Conservation (phyloP, 2,888 invertebrate species). For the Xestia sexstrigata region DNA sequence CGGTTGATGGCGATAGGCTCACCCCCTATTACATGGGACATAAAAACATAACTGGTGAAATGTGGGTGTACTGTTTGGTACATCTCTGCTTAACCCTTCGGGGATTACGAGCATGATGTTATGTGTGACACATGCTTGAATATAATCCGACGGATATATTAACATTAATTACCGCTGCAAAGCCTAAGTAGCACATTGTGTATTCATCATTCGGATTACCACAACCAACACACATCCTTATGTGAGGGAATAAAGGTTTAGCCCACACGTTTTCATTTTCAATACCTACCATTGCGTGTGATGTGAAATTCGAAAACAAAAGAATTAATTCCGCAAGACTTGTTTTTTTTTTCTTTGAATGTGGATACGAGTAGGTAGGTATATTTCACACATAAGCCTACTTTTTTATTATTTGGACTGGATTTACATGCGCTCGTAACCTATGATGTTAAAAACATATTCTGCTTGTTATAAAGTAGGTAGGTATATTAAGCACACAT, state of each 20-base stretch:
- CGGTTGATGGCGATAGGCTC: too few species aligned
- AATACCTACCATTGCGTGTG: slow-evolving; percentile 64
- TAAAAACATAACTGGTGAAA: too few species aligned
- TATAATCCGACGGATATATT: slow-evolving; percentile 32
- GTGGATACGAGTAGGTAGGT: slow-evolving; percentile 61
- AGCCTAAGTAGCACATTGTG: slow-evolving; percentile 16
- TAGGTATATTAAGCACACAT: slow-evolving; percentile 30
- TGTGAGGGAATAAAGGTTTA: slow-evolving; percentile 23
- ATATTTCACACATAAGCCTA: slow-evolving; percentile 72
- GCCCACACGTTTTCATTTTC: slow-evolving; percentile 42
- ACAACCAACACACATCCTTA: slow-evolving; percentile 5
- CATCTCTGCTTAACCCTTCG: too few species aligned
- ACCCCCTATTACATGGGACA: too few species aligned
- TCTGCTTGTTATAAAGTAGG: slow-evolving; percentile 20
- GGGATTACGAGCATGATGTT: too few species aligned
- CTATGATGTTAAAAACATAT: slow-evolving; percentile 26
- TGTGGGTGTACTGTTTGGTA: too few species aligned
- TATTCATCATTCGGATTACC: slow-evolving; percentile 28
- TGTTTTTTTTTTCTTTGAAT: slow-evolving; percentile 60
- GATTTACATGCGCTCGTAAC: slow-evolving; percentile 41
- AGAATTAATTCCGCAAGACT: slow-evolving; percentile 68
- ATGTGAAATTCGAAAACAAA: slow-evolving; percentile 78
- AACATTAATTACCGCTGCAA: slow-evolving; percentile 31
- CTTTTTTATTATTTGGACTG: slow-evolving; percentile 51
- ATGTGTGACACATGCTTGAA: slow-evolving; percentile 18